Percentiles rank a stretch among this genome's conserved stretches.
Evolutionary conservation across 64 coral and sea anemone species (phyloP).

Genomic region (Pocillopora verrucosa): DNA sequence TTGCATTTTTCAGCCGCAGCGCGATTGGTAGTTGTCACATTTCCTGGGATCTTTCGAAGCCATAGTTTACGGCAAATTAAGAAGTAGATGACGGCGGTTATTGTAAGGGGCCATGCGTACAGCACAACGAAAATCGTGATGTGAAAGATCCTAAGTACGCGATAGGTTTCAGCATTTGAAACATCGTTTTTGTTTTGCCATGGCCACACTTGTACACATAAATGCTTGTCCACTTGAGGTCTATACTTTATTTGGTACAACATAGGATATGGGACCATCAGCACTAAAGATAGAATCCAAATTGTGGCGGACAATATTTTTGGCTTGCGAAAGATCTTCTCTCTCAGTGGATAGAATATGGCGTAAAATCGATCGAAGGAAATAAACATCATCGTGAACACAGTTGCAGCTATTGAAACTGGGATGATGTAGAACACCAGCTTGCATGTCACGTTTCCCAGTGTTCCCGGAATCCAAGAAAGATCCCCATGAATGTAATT

Average conservation of each 20-base stretch:
- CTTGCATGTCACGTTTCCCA: conserved; percentile 47
- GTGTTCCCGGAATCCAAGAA: neutral
- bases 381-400: conserved; percentile 45
- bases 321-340: conserved; percentile 32
- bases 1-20: conserved; percentile 13
- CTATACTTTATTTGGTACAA: neutral
- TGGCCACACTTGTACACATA: neutral
- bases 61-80: neutral
- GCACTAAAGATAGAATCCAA: conserved; percentile 43
- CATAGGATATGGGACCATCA: conserved; percentile 22
- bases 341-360: conserved; percentile 25
- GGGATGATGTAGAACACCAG: conserved; percentile 29
- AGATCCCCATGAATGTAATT: neutral
- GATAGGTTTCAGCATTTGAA: neutral
- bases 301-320: conserved; percentile 26
- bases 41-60: neutral
- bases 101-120: conserved; percentile 29
- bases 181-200: neutral
- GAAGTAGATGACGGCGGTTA: conserved; percentile 3
- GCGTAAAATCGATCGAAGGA: conserved; percentile 43
- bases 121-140: conserved; percentile 27
- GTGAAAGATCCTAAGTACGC: conserved; percentile 29
- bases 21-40: neutral
- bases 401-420: conserved; percentile 33
- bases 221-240: neutral